phyloP scores from a whole-genome alignment of 1,140 invertebrate species.

The Drosophila nigrodunni region DNA sequence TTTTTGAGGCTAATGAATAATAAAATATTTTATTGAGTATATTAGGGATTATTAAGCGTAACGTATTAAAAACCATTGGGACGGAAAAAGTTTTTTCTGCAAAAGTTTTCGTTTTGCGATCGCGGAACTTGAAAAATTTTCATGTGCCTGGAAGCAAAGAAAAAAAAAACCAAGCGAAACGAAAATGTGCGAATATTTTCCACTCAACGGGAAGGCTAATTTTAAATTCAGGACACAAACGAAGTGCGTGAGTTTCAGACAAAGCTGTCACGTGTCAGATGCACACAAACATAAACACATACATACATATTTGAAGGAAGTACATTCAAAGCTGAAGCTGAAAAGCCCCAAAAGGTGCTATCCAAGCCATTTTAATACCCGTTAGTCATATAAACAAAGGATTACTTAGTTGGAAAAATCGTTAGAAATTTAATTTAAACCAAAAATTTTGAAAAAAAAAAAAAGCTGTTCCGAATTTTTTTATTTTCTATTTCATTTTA shows the following conservation, averaged over 20 bases:
- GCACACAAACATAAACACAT: constrained; percentile 11
- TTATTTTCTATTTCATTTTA: no score
- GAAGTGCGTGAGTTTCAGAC: constrained; percentile 36
- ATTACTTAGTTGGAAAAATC: no score
- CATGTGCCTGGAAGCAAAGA: constrained; percentile 8
- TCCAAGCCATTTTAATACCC: neutral
- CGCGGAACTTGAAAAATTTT: constrained; percentile 26
- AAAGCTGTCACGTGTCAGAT: constrained; percentile 51
- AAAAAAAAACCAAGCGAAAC: no score
- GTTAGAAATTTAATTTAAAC: no score
- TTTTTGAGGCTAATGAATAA: constrained; percentile 51
- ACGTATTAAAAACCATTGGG: constrained; percentile 36
- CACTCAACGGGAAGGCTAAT: constrained; percentile 33
- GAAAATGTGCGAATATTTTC: constrained; percentile 24
- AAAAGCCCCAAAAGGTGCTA: constrained; percentile 12
- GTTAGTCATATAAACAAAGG: no score
- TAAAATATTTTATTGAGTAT: constrained; percentile 67
- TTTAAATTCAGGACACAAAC: constrained; percentile 50
- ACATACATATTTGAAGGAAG: neutral
- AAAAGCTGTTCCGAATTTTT: no score
- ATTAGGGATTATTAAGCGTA: constrained; percentile 35
- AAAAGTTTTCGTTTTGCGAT: constrained; percentile 24
- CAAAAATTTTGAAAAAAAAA: no score
- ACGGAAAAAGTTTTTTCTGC: constrained; percentile 30
- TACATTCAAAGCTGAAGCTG: constrained; percentile 14